Evolutionary conservation across 1,140 invertebrate species (phyloP).

Genomic region (Zaprionus ornatus): DNA sequence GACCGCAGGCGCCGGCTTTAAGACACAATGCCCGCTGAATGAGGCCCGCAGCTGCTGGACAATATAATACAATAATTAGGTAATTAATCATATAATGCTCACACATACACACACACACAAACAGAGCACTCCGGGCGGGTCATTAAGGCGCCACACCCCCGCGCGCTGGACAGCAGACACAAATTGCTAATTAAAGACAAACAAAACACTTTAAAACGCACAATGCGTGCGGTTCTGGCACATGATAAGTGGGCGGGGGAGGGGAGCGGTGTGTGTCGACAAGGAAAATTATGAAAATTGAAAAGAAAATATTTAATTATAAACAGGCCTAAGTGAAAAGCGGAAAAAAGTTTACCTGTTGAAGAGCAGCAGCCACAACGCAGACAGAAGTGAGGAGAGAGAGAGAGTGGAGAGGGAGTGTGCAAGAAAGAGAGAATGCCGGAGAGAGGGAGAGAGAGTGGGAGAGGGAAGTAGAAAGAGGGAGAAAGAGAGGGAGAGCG

Average conservation of each 20-base stretch:
- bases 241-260: not conserved
- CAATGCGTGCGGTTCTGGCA: slow-evolving; percentile 19
- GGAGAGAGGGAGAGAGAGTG: not conserved
- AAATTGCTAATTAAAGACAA: slow-evolving; percentile 73
- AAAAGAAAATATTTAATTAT: slow-evolving; percentile 77
- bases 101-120: slow-evolving; percentile 13
- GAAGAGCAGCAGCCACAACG: slow-evolving; percentile 20
- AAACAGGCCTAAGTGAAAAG: slow-evolving; percentile 37
- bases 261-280: not conserved
- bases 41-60: slow-evolving; percentile 47
- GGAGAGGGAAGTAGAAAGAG: not conserved
- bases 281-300: slow-evolving; percentile 47
- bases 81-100: slow-evolving; percentile 70
- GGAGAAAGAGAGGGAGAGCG: not conserved
- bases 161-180: slow-evolving; percentile 21
- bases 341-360: slow-evolving; percentile 62
- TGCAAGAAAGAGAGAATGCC: not conserved
- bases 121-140: slow-evolving; percentile 20
- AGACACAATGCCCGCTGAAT: slow-evolving; percentile 30
- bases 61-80: slow-evolving; percentile 76
- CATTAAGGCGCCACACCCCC: slow-evolving; percentile 56
- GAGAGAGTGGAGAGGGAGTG: not conserved
- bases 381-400: not conserved
- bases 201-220: slow-evolving; percentile 72
- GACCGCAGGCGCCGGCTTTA: slow-evolving; percentile 41